phyloP scores from a whole-genome alignment of 2,797 vertebrate genomes.

The Neomorphus geoffroyi region DNA sequence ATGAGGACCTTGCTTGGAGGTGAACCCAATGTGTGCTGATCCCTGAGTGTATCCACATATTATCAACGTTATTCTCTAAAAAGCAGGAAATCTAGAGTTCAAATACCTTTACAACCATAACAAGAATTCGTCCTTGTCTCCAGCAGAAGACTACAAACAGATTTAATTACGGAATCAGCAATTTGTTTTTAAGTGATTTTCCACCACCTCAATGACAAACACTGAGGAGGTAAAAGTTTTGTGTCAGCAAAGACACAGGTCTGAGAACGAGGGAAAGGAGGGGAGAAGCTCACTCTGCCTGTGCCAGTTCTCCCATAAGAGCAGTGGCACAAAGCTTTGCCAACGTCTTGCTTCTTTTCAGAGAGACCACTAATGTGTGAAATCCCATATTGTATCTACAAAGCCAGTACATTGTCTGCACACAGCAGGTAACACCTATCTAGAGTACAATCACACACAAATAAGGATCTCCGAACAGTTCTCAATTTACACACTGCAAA shows the following conservation, averaged over 20 bases:
- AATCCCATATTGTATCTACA: neutral
- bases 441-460: neutral
- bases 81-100: neutral
- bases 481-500: neutral
- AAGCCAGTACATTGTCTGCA: neutral
- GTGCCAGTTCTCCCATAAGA: neutral
- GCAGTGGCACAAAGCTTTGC: neutral
- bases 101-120: neutral
- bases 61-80: neutral
- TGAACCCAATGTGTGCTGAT: neutral
- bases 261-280: neutral
- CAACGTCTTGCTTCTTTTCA: neutral
- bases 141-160: neutral
- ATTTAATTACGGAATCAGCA: neutral
- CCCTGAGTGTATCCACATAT: neutral
- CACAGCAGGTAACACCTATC: neutral
- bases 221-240: neutral
- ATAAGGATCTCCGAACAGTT: neutral
- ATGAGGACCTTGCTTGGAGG: neutral
- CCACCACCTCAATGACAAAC: neutral
- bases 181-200: neutral
- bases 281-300: neutral
- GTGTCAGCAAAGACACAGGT: neutral
- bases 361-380: rapidly evolving
- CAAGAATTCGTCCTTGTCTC: neutral